Base-by-base conservation (phyloP, 2,797 vertebrate genomes). In the Tokudaia tokunoshimensis region DNA sequence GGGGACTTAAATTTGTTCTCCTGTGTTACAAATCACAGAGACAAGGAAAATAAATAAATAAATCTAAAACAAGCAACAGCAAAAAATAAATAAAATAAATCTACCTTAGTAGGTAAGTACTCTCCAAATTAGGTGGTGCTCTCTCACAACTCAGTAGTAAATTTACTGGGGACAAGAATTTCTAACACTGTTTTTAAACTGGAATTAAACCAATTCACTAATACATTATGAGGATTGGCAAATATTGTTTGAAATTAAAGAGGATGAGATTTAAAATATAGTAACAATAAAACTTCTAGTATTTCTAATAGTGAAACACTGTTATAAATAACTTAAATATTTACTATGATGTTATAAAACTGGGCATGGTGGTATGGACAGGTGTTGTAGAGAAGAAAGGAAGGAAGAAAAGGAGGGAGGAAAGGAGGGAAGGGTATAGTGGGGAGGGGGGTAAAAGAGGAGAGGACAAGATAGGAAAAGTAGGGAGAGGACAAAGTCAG, bases 171-270 rank as follows among this genome's bases (percentile, higher is more conserved):
- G 19, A 11, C n/a, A 92, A 91, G 10, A 67, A 92, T 24, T 29
- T 15, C 15, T 41, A 41, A 78, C 11, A 11, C 22, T 57, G 65
- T 79, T 93, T 88, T 44, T 70, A 86, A 72, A 17, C 47, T 37
- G 80, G 17, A 91, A 91, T 57, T 41, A 84, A 12, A 83, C 8
- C 8, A 67, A 29, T 96, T n/a, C 55, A 89, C 8, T 83, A 83
- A 55, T 61, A 74, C 55, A 65, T 57, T 63, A 76, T 41, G 14
- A 94, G 55, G 9, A 79, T 34, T 63, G 74, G 4, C 26, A 93
- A 91, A 74, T 37, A 81, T 47, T 89, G 93, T 72, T 67, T 50
- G 2, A 95, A 94, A 83, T 80, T 86, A 89, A 92, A 94, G 74
- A 26, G 6, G 8, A 63, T 59, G 22, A 96, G 3, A 79, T 78